Percentiles rank a stretch among this genome's conserved stretches.
These are phyloP conservation scores for Acleris holmiana DNA, from an alignment of 2,888 invertebrate species.

Conservation along the genomic window DNA sequence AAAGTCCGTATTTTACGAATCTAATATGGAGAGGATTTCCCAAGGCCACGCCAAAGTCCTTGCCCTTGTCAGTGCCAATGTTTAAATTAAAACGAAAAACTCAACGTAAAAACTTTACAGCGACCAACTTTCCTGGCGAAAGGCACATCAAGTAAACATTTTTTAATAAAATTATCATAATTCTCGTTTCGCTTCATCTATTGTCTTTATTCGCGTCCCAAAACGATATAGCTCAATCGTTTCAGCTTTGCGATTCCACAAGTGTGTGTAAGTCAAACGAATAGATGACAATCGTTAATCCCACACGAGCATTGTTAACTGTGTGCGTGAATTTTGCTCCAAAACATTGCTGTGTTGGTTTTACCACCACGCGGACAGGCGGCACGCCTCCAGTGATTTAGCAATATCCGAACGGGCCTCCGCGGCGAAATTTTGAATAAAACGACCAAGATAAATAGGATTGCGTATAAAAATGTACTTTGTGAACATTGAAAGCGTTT, in stretches of 20 bases:
- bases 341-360: too few relatives aligned
- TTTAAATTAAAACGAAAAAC: slow-evolving; percentile 23
- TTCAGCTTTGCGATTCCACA: too few relatives aligned
- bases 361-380: too few relatives aligned
- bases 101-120: slow-evolving; percentile 13
- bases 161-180: slow-evolving; percentile 37
- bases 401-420: slow-evolving; percentile 24
- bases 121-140: slow-evolving; percentile 18
- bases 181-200: slow-evolving; percentile 32
- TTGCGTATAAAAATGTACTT: slow-evolving; percentile 53
- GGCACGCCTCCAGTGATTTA: too few relatives aligned
- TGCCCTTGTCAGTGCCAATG: slow-evolving; percentile 4
- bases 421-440: slow-evolving; percentile 54
- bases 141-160: slow-evolving; percentile 31
- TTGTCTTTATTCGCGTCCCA: slow-evolving; percentile 31
- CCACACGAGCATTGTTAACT: too few relatives aligned
- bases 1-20: not conserved
- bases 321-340: too few relatives aligned
- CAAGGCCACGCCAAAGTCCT: not conserved
- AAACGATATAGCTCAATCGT: slow-evolving; percentile 2
- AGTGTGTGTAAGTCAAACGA: too few relatives aligned
- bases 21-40: not conserved
- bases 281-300: too few relatives aligned
- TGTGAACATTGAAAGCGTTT: slow-evolving; percentile 69
- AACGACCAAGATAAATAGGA: slow-evolving; percentile 55